phyloP scores from a whole-genome alignment of 1,140 invertebrate genomes.

The Portunus trituberculatus region DNA sequence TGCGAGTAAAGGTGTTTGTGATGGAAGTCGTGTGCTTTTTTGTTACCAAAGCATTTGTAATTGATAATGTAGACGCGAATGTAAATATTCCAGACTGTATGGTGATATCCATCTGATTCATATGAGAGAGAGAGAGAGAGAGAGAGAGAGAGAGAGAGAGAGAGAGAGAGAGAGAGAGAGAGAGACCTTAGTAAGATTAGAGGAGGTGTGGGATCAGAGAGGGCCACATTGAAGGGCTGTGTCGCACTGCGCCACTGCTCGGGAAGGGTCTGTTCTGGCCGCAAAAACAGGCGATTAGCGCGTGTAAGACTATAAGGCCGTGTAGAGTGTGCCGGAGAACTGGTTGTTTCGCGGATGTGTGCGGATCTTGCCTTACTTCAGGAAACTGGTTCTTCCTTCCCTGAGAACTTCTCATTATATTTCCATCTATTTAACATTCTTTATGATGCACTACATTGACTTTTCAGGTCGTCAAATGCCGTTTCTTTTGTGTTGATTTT shows the following conservation, averaged over 20 bases:
- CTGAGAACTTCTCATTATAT: not conserved
- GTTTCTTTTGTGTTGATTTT: no score
- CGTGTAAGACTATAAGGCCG: conserved; percentile 16
- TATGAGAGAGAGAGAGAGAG: not conserved
- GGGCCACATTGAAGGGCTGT: not conserved
- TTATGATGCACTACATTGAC: no score
- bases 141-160: conserved; percentile 41
- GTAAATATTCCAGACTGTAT: no score
- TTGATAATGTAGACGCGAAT: no score
- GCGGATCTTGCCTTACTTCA: conserved; percentile 34
- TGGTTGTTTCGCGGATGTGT: not conserved
- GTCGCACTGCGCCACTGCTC: not conserved
- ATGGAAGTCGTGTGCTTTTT: no score
- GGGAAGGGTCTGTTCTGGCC: conserved; percentile 18
- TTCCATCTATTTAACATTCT: no score
- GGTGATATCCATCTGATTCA: no score
- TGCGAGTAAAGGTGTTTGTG: no score
- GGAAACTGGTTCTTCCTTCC: conserved; percentile 5
- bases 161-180: conserved; percentile 41
- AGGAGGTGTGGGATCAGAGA: not conserved
- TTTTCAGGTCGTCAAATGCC: no score
- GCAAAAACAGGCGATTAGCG: conserved; percentile 25
- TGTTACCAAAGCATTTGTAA: no score
- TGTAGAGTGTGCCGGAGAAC: conserved; percentile 48
- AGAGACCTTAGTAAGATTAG: not conserved